Conservation (phyloP, 2,113 vertebrate genomes). For the Indri indri region DNA sequence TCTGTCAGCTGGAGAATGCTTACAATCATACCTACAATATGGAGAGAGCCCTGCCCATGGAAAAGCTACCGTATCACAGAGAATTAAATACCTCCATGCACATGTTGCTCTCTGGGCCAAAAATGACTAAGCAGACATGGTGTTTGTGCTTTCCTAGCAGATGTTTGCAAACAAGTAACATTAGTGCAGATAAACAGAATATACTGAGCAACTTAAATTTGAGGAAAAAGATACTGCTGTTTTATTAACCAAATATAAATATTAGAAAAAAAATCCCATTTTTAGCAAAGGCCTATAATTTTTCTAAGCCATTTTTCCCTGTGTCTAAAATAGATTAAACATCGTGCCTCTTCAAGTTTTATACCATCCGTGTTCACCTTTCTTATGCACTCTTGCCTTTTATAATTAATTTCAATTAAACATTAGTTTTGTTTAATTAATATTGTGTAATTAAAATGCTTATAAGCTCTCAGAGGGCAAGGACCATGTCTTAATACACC, state of each 20-base stretch:
- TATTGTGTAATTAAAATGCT: constrained; percentile 55
- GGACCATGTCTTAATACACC: constrained; percentile 38
- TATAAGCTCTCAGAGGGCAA: constrained; percentile 53
- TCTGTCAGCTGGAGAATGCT: neutral
- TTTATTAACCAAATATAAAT: neutral
- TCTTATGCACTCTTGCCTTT: constrained; percentile 45
- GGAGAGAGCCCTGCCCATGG: neutral
- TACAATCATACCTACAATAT: neutral
- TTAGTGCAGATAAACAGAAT: neutral
- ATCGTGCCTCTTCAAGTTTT: constrained; percentile 43
- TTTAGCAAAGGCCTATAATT: neutral
- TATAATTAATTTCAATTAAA: constrained; percentile 71
- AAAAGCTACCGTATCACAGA: neutral
- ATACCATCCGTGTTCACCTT: constrained; percentile 27
- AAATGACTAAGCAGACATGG: neutral
- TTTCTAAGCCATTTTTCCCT: constrained; percentile 18
- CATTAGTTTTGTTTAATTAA: constrained; percentile 63
- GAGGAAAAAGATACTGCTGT: constrained; percentile 33
- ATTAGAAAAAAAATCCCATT: constrained; percentile 24
- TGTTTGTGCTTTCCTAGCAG: constrained; percentile 22
- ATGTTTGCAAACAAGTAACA: neutral
- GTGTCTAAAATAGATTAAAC: constrained; percentile 30
- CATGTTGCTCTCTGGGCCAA: neutral
- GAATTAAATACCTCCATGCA: neutral
- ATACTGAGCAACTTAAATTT: neutral